phyloP scores from a whole-genome alignment of 2,113 vertebrate genomes.

The Athene cunicularia region DNA sequence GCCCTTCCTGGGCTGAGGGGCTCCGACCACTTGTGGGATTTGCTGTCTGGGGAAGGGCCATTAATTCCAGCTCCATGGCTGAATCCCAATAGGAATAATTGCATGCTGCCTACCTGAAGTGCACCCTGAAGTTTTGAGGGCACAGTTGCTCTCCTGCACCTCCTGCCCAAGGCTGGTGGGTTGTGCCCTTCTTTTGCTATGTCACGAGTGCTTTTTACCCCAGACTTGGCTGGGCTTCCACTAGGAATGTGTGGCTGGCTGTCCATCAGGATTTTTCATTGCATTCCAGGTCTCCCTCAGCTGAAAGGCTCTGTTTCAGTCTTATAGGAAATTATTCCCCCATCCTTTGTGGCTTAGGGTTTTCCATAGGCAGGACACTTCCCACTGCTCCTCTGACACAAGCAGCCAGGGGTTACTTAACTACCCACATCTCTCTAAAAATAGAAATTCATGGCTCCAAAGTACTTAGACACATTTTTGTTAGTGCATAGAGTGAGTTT shows the following conservation, averaged over 20 bases:
- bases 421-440: slow-evolving; percentile 1
- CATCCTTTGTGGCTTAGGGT: neutral
- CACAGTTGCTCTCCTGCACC: neutral
- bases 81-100: neutral
- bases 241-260: accelerated
- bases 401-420: neutral
- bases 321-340: neutral
- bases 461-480: neutral
- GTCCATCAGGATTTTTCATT: accelerated
- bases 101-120: neutral
- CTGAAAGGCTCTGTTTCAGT: neutral
- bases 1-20: neutral
- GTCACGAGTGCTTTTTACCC: neutral
- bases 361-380: neutral
- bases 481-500: neutral
- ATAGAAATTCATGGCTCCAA: neutral
- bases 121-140: neutral
- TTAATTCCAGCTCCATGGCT: neutral
- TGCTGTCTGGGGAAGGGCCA: neutral
- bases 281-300: neutral
- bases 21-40: neutral
- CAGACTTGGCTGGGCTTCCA: neutral
- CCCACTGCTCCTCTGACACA: neutral
- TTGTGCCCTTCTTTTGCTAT: neutral
- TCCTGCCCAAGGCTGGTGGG: neutral